Evolutionary conservation across 2,888 invertebrate species (phyloP), one percentile per base, ranked within the genome.

Genomic region (Gasteruption jaculator): DNA sequence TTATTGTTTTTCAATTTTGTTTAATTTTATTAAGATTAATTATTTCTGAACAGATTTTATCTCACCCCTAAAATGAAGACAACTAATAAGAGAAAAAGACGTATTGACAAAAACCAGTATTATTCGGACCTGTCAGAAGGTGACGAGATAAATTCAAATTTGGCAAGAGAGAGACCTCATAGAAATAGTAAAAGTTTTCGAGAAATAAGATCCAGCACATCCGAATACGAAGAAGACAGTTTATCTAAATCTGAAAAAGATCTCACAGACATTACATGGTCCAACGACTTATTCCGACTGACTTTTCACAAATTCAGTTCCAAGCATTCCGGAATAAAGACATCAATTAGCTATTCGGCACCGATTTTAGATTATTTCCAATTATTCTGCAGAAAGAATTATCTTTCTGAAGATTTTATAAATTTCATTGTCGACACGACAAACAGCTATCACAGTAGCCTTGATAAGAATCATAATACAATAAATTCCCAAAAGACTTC

Each of bases 71-170:
- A 41, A 41, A 41, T 36, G 29, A 39, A 10, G 39, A 32, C 31
- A 39, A 39, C n/a, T n/a, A n/a, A 31, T 39, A 39, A 39, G 11
- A 39, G 32, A 32, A 32, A 39, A 39, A 39, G 31, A 32, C 25
- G 1, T 22, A 39, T 39, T 39, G 31, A 32, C 21, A 16, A n/a
- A 39, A 39, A 32, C 11, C 1, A 31, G 1, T 21, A 39, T 39
- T 39, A 31, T 39, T 39, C 25, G 39, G 22, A 39, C 10, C 41
- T 34, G 34, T 20, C 32, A 39, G 32, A 32, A 39, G 31, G 24
- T 39, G 39, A 39, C 22, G 22, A 39, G 32, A 39, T 39, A 39
- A 39, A 39, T 39, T 39, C 22, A 31, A 39, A 39, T 39, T 39
- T 32, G 39, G 24, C 32, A 32, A 12, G 32, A 39, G 24, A 31